Evolutionary conservation across 2,113 vertebrate species (phyloP), one percentile per base, ranked within the genome.

Genomic region (Tenebrosternarchus preto): DNA sequence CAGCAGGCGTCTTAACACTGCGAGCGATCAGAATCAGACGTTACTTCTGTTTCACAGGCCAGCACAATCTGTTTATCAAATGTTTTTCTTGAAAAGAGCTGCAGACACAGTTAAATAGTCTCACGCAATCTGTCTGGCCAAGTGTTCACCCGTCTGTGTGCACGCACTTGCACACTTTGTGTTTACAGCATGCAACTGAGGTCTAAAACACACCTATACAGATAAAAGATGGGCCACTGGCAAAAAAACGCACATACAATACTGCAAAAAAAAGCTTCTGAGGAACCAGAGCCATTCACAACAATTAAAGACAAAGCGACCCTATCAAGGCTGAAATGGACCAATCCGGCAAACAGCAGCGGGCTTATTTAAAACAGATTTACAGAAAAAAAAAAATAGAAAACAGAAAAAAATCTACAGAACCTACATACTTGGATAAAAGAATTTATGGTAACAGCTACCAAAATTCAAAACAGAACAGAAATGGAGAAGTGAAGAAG

Each of bases 31-130:
- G 27, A 85, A 80, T 83, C 75, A 85, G 82, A 83, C 77, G 39
- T 73, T 24, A 76, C 80, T 86, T 78, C 67, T 61, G 70, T 72
- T 86, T 50, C 80, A 64, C 63, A 72, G 61, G 81, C 85, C 85
- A 69, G 77, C 76, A 72, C 82, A 90, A 88, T 89, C 82, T 91
- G 90, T 90, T 92, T 85, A 91, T 90, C 88, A 80, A 91, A 85
- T 90, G 88, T 90, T 90, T 93, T 90, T 81, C 82, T 86, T 88
- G 83, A 85, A 86, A 87, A 78, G 88, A 79, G 85, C 82, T 81
- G 84, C 84, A 89, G 88, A 89, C 74, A 22, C 79, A 86, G 81
- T 89, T 86, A 83, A 90, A 89, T 87, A 85, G 76, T 90, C 84
- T 90, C 88, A 88, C 73, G 80, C 86, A 88, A 90, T 85, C 86